phyloP scores from a whole-genome alignment of 2,888 invertebrate genomes.

The Heliconius aoede region DNA sequence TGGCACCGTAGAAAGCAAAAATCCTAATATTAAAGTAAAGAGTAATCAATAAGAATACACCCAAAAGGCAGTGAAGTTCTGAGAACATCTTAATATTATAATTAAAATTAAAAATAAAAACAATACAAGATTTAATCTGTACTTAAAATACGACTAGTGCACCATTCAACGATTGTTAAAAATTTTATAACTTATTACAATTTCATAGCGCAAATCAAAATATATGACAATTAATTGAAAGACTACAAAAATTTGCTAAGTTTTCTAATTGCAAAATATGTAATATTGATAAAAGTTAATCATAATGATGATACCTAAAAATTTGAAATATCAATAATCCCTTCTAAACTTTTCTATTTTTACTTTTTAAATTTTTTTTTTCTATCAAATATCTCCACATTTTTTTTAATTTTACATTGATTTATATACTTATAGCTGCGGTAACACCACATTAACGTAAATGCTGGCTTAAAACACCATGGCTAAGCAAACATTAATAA shows the following conservation, averaged over 20 bases:
- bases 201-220: not conserved
- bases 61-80: slow-evolving; percentile 42
- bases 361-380: slow-evolving; percentile 3
- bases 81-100: slow-evolving; percentile 36
- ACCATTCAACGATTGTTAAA: slow-evolving; percentile 37
- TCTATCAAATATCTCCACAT: slow-evolving; percentile 4
- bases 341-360: not conserved
- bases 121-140: slow-evolving; percentile 49
- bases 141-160: slow-evolving; percentile 63
- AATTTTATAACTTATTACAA: slow-evolving; percentile 14
- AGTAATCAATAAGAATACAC: slow-evolving; percentile 25
- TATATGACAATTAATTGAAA: not conserved
- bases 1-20: slow-evolving; percentile 54
- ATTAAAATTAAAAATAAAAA: slow-evolving; percentile 39
- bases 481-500: slow-evolving; percentile 13
- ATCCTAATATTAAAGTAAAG: not conserved
- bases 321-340: not conserved
- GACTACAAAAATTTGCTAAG: slow-evolving; percentile 15
- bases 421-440: slow-evolving; percentile 32
- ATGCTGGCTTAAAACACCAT: slow-evolving; percentile 19
- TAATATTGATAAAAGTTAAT: not conserved
- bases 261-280: not conserved
- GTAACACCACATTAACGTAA: slow-evolving; percentile 39
- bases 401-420: slow-evolving; percentile 7
- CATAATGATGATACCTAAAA: not conserved